Evolutionary conservation across 2,888 invertebrate genomes (phyloP), one percentile per base, ranked within the genome.

Genomic region (Athripsodes cinereus): DNA sequence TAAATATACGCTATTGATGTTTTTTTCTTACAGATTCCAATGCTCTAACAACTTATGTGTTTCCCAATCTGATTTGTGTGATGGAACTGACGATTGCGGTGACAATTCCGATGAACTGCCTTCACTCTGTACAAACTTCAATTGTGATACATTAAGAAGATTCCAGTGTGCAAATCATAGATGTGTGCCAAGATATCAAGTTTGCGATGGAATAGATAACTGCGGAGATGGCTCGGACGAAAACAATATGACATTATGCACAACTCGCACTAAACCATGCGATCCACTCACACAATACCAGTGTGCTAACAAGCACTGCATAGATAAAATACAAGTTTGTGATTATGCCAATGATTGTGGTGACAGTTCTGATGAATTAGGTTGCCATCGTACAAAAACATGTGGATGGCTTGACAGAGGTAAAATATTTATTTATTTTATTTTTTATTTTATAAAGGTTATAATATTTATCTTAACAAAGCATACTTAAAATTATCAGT

Each of bases 141-240:
- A 88, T 69, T 95, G 95, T 71, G 92, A 92, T 68, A 86, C 88
- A 0, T 74, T 88, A 59, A 81, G 88, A 46, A 80, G 92, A 64
- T 95, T 92, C 87, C 92, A 92, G 69, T 98, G 98, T 71, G 82
- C 84, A 60, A 95, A 96, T 71, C 89, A 90, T 65, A 86, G 90
- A 65, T 93, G 93, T 67, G 90, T 93, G 58, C 87, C 92, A 1
- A 79, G 85, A 72, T 92, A 90, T 69, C 91, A 92, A 68, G 81
- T 92, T 8, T 97, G 97, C 72, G 96, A 97, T 73, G 90, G 91
- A 26, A 81, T 89, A 18, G 92, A 95, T 72, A 93, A 96, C 72
- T 97, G 96, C 72, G 92, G 92, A 35, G 96, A 96, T 72, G 94
- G 93, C 8, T 91, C 91, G 0, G 97, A 97, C 73, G 96, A 97